Conservation (phyloP, 2,113 vertebrate genomes). For the Rhizomys pruinosus region DNA sequence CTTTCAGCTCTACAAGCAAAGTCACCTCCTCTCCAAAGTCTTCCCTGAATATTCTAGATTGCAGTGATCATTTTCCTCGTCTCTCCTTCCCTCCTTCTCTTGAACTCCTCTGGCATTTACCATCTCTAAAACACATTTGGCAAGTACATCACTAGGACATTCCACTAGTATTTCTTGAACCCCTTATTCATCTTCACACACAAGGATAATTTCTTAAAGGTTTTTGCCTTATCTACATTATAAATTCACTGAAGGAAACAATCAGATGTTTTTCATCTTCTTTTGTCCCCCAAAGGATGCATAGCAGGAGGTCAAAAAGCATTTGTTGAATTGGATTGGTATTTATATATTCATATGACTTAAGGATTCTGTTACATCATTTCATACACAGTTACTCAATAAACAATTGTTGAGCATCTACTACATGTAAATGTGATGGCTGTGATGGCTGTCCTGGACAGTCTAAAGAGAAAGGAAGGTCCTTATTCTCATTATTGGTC, state of each 20-base stretch:
- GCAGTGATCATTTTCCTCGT: background rate
- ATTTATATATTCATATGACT: background rate
- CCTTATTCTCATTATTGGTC: background rate
- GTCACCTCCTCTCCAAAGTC: background rate
- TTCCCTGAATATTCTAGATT: slow-evolving; percentile 35
- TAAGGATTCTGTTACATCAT: background rate
- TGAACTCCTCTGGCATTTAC: background rate
- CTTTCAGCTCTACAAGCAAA: slow-evolving; percentile 44
- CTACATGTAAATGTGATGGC: background rate
- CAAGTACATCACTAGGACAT: background rate
- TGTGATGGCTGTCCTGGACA: background rate
- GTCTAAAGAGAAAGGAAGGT: slow-evolving; percentile 35
- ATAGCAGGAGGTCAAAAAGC: slow-evolving; percentile 20
- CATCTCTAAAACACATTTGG: slow-evolving; percentile 51
- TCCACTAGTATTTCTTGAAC: background rate
- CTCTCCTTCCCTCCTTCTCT: background rate
- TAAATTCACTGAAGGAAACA: slow-evolving; percentile 37
- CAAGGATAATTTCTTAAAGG: slow-evolving; percentile 16
- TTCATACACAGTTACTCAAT: background rate
- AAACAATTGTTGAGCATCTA: slow-evolving; percentile 20
- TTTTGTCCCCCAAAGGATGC: background rate
- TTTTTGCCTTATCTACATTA: background rate
- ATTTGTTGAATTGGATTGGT: slow-evolving; percentile 41
- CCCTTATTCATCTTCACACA: slow-evolving; percentile 16
- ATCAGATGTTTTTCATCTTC: background rate